Conservation (phyloP, 2,888 invertebrate genomes). For the Sarcophaga caerulescens region DNA sequence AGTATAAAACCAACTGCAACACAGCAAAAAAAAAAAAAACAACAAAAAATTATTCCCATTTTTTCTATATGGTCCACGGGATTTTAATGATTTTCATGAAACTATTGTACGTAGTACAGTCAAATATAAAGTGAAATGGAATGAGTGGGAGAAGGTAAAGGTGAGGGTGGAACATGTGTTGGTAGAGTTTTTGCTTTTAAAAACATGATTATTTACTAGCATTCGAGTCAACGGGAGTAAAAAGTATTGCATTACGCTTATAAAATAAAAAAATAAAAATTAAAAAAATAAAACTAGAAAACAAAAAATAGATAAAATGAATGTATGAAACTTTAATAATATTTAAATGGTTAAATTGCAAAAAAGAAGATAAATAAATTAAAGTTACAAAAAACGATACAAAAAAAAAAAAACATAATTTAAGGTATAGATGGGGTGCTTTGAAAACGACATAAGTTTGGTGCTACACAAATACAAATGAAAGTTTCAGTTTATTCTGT, state of each 20-base stretch:
- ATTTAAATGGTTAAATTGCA: slow-evolving; percentile 36
- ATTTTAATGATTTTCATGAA: slow-evolving; percentile 53
- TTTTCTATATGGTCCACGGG: slow-evolving; percentile 26
- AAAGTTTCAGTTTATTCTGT: slow-evolving; percentile 48
- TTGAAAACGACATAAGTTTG: neutral
- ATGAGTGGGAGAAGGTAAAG: neutral
- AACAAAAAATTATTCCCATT: slow-evolving; percentile 2
- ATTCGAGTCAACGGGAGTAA: neutral
- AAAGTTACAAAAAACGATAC: neutral
- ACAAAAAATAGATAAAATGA: slow-evolving; percentile 10
- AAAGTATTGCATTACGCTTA: neutral
- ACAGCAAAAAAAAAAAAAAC: neutral
- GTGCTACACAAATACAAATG: slow-evolving; percentile 14
- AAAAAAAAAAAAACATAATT: neutral
- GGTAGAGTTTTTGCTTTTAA: slow-evolving; percentile 3
- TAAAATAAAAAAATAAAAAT: slow-evolving; percentile 4
- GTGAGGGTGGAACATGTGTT: neutral
- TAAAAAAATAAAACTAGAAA: slow-evolving; percentile 12
- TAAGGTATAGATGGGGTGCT: neutral
- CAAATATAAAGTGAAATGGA: slow-evolving; percentile 8
- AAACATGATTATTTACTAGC: slow-evolving; percentile 47
- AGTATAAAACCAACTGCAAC: neutral
- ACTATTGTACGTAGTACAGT: neutral
- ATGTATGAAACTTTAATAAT: slow-evolving; percentile 7
- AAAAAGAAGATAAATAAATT: slow-evolving; percentile 12